Evolutionary conservation across 2,888 invertebrate genomes (phyloP), one percentile per base, ranked within the genome.

Genomic region (Oxycera nigricornis): DNA sequence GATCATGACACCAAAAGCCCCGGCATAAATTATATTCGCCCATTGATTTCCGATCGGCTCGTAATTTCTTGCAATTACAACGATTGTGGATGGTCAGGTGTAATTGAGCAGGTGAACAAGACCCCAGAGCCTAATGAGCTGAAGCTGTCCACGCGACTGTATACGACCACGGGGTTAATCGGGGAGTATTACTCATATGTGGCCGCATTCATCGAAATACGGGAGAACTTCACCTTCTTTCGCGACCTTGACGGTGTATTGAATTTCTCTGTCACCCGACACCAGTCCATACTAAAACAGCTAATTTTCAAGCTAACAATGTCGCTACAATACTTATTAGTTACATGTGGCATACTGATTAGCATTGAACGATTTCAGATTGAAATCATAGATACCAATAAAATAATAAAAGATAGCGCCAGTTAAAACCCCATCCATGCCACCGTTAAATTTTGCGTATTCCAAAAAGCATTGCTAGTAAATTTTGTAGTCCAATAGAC

Each of bases 211-310:
- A n/a, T n/a, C n/a, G n/a, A n/a, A n/a, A 30, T 68, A 55, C 9
- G 17, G 22, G 55, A 70, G 52, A 70, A 70, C 52, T 55, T 70
- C 52, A 70, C 70, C 70, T 70, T 70, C 70, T 70, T 70, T 17
- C 7, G 11, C 31, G 70, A 55, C 70, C 70, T 70, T 70, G 70
- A 70, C n/a, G n/a, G n/a, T n/a, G 55, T 26, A n/a, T 22, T 31
- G 20, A 55, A 55, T 70, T 70, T 52, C 52, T 20, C 55, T 70
- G 70, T 61, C 75, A 75, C 31, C 55, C 31, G 55, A 70, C 52
- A 70, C 70, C 31, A 70, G 70, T 31, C 22, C 14, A 20, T 17
- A 22, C 9, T 22, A n/a, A 39, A 31, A 26, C 28, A 55, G 31
- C 52, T 70, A 30, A 70, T 70, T 70, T 52, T 28, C 17, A 70